Base-by-base conservation (phyloP, 2,113 vertebrate genomes). In the Arothron firmamentum region DNA sequence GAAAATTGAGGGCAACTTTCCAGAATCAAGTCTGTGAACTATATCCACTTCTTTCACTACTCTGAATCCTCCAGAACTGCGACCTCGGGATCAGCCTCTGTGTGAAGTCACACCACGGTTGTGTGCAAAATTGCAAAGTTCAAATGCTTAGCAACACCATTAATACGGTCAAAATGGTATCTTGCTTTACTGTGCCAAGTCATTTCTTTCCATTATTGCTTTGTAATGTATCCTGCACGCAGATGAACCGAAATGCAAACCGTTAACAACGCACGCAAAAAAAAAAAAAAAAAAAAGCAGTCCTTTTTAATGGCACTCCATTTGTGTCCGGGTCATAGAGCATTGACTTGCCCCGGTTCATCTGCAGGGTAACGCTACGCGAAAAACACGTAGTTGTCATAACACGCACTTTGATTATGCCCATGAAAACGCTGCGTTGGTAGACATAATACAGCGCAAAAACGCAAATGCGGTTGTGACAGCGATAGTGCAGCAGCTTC, bases 251-350 rank as follows among this genome's bases (percentile, higher is more conserved):
- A 64, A 59, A 51, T 19, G 6, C 52, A 59, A 47, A 53, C 41
- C 47, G 4, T 38, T 3, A 12, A 0, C 0, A 1, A 28, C 42
- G 1, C 68, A 52, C 59, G 54, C 72, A 14, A 66, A 13, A 48
- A 14, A 11, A 1, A 0, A 21, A 53, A 57, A 74, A 14, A 66
- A 13, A 48, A 14, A 11, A 1, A 0, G 25, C 55, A 57, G 74
- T 69, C 79, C 63, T 52, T 60, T 41, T 25, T 62, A 52, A 68
- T 16, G 2, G 13, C 0, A 50, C 46, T 61, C 46, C 49, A 23
- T 31, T 19, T 41, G 16, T 72, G 77, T 83, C 74, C 84, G 73
- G 84, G 84, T 82, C 82, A 85, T 51, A 25, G 77, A 86, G 81
- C 80, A 82, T 74, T 23, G 45, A 25, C 13, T 57, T 6, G 0